Evolutionary conservation across 1,140 invertebrate genomes (phyloP).

Genomic region (Penaeus chinensis): DNA sequence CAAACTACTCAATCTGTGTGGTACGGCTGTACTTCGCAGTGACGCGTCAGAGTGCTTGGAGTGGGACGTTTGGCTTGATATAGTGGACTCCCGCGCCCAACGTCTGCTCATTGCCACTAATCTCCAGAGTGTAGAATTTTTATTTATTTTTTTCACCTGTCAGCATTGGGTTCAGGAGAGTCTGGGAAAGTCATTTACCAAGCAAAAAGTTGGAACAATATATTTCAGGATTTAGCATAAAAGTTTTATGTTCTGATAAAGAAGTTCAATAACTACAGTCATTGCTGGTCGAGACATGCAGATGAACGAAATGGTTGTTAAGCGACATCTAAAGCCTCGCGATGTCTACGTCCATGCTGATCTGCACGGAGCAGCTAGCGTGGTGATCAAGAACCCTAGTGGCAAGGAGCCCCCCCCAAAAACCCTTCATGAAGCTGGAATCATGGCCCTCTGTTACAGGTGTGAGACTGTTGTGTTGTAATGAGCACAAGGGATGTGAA

Average conservation of each 20-base stretch:
- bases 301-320: conserved; percentile 98
- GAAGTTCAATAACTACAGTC: conserved; percentile 69
- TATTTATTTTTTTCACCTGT: too few relatives aligned
- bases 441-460: conserved; percentile 96
- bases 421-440: conserved; percentile 95
- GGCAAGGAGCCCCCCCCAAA: conserved; percentile 82
- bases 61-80: too few relatives aligned
- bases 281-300: conserved; percentile 97
- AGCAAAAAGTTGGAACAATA: too few relatives aligned
- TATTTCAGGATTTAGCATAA: too few relatives aligned
- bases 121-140: too few relatives aligned
- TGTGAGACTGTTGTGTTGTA: conserved; percentile 64
- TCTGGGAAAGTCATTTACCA: too few relatives aligned
- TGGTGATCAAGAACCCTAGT: conserved; percentile 91
- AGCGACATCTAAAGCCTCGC: conserved; percentile 86
- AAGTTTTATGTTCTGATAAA: neutral
- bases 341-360: conserved; percentile 75
- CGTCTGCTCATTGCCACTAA: too few relatives aligned
- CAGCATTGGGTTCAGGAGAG: too few relatives aligned
- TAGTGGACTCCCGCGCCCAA: too few relatives aligned
- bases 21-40: too few relatives aligned
- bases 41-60: too few relatives aligned
- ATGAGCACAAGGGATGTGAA: neutral
- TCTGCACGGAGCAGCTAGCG: conserved; percentile 92
- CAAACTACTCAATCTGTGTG: too few relatives aligned